These are phyloP conservation scores for Lordiphosa clarofinis DNA, from an alignment of 1,140 invertebrate species.

Conservation along the genomic window DNA sequence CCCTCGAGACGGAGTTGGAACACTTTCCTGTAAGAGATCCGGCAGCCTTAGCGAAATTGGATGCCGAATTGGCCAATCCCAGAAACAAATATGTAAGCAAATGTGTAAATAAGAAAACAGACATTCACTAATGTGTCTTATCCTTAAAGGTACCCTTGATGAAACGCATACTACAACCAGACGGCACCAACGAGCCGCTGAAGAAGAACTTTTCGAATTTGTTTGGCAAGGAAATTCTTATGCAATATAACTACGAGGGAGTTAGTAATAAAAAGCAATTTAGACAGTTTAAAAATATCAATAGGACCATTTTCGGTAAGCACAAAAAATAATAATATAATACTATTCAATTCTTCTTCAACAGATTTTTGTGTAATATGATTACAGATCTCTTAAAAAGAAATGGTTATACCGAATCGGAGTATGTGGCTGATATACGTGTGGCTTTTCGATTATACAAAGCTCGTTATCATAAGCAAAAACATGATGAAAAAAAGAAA, in stretches of 20 bases:
- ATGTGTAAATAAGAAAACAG: no score
- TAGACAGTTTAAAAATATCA: conserved; percentile 7
- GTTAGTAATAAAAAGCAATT: conserved; percentile 1
- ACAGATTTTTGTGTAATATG: background rate
- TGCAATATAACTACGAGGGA: conserved; percentile 5
- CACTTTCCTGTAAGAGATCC: conserved; percentile 1
- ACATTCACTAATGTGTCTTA: no score
- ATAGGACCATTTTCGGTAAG: conserved; percentile 2
- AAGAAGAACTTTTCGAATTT: conserved; percentile 1
- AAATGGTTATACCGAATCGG: conserved; percentile 4
- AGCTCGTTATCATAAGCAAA: background rate
- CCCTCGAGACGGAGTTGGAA: background rate
- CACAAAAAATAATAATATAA: no score
- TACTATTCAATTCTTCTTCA: no score
- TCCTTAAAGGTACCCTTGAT: background rate
- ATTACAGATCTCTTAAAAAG: background rate
- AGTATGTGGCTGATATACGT: conserved; percentile 6
- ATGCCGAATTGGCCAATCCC: background rate
- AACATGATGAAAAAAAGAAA: conserved; percentile 5
- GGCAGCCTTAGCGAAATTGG: background rate
- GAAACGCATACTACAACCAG: background rate
- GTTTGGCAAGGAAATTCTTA: conserved; percentile 4
- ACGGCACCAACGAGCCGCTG: background rate
- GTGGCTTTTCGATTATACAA: conserved; percentile 1
- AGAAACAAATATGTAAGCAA: background rate